Percentiles rank a stretch among this genome's conserved stretches.
phyloP scores from a whole-genome alignment of 2,113 vertebrate genomes.

The Micromys minutus region DNA sequence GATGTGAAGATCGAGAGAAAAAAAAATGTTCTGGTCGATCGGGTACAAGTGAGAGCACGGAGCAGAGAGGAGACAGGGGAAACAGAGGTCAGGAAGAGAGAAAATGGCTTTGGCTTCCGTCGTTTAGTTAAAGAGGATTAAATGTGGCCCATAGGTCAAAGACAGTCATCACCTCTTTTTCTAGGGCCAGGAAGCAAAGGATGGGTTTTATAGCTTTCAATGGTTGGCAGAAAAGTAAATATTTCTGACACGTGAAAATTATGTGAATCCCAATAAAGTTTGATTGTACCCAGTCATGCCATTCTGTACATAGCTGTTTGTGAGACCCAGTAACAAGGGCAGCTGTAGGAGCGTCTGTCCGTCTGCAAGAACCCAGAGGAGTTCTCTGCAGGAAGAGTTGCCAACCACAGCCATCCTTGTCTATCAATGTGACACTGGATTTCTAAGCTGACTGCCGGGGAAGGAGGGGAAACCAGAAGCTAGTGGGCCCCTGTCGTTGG shows the following conservation, averaged over 20 bases:
- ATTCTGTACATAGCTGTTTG: not conserved
- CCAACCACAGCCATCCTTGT: not conserved
- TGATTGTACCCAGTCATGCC: not conserved
- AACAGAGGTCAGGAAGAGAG: not conserved
- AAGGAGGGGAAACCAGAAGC: not conserved
- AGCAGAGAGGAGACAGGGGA: not conserved
- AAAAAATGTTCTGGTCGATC: not conserved
- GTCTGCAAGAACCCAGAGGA: not conserved
- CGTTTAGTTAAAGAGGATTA: not conserved
- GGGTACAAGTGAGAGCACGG: not conserved
- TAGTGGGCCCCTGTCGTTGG: not conserved
- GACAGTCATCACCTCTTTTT: not conserved
- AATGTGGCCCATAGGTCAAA: not conserved
- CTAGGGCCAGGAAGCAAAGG: not conserved
- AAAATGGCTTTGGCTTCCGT: not conserved
- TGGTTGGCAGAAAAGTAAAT: not conserved
- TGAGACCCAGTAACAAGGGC: not conserved
- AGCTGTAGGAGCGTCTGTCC: no score
- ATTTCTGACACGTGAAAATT: constrained; percentile 33
- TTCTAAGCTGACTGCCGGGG: not conserved
- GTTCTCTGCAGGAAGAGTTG: not conserved
- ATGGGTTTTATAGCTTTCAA: constrained; percentile 14
- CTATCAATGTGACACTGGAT: not conserved
- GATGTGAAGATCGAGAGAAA: not conserved
- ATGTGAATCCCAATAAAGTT: constrained; percentile 26